A percentile compares a stretch with the other conserved stretches of the same genome.
These are phyloP conservation scores for Sphaeramia orbicularis DNA, from an alignment of 2,797 vertebrate species.

Conservation along the genomic window DNA sequence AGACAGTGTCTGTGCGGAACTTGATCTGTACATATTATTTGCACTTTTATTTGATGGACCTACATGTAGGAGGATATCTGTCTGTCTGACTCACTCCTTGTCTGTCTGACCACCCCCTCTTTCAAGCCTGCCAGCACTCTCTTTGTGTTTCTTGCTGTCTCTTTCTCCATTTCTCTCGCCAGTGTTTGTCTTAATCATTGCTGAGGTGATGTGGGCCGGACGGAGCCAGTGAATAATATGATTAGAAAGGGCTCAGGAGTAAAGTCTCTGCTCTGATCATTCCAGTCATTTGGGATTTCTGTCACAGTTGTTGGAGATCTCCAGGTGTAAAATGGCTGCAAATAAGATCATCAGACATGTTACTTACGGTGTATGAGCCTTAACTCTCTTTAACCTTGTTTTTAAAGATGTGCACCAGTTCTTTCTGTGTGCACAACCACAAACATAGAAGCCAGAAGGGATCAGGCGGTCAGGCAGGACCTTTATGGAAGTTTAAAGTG, in stretches of 20 bases:
- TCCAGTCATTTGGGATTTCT: constrained; percentile 62
- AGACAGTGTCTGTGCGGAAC: constrained; percentile 16
- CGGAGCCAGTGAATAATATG: constrained; percentile 68
- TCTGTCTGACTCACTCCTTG: constrained; percentile 76
- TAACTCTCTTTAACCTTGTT: constrained; percentile 27
- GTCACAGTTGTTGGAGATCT: constrained; percentile 63
- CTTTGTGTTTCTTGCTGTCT: constrained; percentile 62
- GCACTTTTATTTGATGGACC: constrained; percentile 68
- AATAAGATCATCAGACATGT: constrained; percentile 58
- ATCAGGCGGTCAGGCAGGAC: constrained; percentile 7
- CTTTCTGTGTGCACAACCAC: constrained; percentile 13
- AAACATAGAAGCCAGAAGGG: constrained; percentile 27
- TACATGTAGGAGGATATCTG: constrained; percentile 77
- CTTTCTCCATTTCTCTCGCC: constrained; percentile 52
- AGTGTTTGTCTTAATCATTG: constrained; percentile 74
- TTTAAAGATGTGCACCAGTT: constrained; percentile 29
- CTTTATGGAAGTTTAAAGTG: constrained; percentile 36
- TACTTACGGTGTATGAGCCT: constrained; percentile 39
- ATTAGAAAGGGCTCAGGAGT: constrained; percentile 69
- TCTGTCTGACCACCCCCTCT: constrained; percentile 81
- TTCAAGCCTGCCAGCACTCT: constrained; percentile 63
- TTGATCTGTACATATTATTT: constrained; percentile 61
- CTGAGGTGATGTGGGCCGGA: constrained; percentile 70
- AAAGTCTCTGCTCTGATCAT: constrained; percentile 61
- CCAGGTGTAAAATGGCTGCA: constrained; percentile 50